Evolutionary conservation across 2,888 invertebrate genomes (phyloP).

Genomic region (Aspidiotus destructor): DNA sequence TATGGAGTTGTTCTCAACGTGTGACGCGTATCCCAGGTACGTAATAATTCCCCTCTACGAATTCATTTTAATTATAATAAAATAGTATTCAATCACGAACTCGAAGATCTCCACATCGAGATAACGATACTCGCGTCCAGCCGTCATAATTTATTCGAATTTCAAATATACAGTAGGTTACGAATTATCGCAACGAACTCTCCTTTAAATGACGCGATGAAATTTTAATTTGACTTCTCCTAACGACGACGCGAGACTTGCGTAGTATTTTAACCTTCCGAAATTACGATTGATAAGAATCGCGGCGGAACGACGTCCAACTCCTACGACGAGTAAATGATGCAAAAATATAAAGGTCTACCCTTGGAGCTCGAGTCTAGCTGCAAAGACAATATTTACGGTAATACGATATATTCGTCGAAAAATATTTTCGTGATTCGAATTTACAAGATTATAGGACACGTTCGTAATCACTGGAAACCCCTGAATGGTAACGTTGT

Average conservation of each 20-base stretch:
- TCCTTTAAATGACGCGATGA: neutral
- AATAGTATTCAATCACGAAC: neutral
- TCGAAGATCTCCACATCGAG: neutral
- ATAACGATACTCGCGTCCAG: neutral
- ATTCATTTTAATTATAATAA: neutral
- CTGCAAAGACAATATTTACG: neutral
- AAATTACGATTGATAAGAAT: neutral
- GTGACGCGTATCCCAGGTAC: neutral
- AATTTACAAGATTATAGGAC: neutral
- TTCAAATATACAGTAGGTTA: neutral
- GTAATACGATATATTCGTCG: neutral
- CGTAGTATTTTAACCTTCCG: neutral
- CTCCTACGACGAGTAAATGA: neutral
- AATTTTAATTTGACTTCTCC: neutral
- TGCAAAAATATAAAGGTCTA: no score
- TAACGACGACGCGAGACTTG: neutral
- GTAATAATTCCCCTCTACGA: neutral
- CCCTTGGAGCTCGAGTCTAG: neutral
- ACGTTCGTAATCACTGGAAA: slow-evolving; percentile 12
- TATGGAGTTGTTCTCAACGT: slow-evolving; percentile 13
- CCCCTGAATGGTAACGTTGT: slow-evolving; percentile 25
- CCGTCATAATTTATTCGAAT: slow-evolving; percentile 1
- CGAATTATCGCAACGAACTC: neutral
- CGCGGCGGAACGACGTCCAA: neutral
- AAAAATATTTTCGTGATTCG: neutral